A percentile compares a stretch with the other conserved stretches of the same genome.
Conservation (phyloP, 2,888 invertebrate species). For the Pachliopta kotzebuea region DNA sequence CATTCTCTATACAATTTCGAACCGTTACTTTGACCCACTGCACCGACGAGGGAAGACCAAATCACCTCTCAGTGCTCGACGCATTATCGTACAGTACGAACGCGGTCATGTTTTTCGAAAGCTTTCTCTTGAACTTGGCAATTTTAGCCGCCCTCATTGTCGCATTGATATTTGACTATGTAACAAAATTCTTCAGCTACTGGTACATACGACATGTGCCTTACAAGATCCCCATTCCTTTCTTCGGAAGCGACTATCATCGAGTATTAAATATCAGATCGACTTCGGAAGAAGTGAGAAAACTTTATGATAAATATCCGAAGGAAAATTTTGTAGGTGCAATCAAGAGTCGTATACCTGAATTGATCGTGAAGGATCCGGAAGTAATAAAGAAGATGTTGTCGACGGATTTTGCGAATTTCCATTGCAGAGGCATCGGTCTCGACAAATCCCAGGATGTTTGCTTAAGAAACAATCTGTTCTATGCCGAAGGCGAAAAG, state of each 20-base stretch:
- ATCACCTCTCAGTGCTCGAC: constrained; percentile 52
- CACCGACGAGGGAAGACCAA: constrained; percentile 45
- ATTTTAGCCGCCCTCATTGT: constrained; percentile 54
- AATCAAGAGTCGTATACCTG: constrained; percentile 69
- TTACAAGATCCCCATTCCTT: constrained; percentile 60
- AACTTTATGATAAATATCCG: constrained; percentile 52
- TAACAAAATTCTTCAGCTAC: constrained; percentile 74
- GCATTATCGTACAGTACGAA: constrained; percentile 52
- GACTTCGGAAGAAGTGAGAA: constrained; percentile 61
- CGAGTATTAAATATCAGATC: constrained; percentile 58
- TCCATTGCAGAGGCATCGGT: constrained; percentile 72
- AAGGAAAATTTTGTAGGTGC: constrained; percentile 64
- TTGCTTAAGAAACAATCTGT: constrained; percentile 78
- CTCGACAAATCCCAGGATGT: constrained; percentile 77
- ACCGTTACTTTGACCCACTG: constrained; percentile 73
- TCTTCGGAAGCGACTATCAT: constrained; percentile 68
- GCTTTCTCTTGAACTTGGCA: constrained; percentile 60
- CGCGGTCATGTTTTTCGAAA: constrained; percentile 74
- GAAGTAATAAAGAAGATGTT: constrained; percentile 67
- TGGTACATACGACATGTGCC: constrained; percentile 72
- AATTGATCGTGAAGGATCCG: constrained; percentile 69
- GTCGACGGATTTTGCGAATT: constrained; percentile 72
- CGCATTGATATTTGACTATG: constrained; percentile 66
- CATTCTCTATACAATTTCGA: constrained; percentile 37
- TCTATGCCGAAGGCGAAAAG: constrained; percentile 72